Evolutionary conservation across 2,797 vertebrate genomes (phyloP).

Genomic region (Alectoris magna): DNA sequence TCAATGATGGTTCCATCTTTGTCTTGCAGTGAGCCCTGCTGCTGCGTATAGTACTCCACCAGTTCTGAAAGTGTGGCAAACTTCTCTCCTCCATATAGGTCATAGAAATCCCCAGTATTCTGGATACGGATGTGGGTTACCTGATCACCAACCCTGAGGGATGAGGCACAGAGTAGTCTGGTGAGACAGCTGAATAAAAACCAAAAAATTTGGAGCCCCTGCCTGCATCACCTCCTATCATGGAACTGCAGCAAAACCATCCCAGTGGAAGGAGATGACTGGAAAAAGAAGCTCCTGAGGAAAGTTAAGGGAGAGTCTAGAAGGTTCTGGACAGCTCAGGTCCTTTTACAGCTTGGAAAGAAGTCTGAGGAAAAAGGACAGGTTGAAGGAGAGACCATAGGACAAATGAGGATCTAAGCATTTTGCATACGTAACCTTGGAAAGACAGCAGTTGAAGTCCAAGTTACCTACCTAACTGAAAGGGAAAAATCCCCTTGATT

Average conservation of each 20-base stretch:
- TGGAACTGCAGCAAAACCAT: background rate
- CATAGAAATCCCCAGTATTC: constrained; percentile 96
- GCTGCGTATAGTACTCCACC: constrained; percentile 94
- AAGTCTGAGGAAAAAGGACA: background rate
- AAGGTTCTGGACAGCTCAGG: background rate
- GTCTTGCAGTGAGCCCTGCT: constrained; percentile 93
- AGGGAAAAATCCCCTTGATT: constrained; percentile 95
- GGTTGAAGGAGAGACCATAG: background rate
- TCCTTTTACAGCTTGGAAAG: background rate
- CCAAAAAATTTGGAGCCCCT: background rate
- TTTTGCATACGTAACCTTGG: background rate
- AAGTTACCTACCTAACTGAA: constrained; percentile 89
- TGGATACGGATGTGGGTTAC: constrained; percentile 98
- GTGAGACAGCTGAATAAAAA: background rate
- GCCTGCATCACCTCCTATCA: background rate
- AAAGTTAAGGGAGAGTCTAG: background rate
- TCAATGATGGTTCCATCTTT: constrained; percentile 92
- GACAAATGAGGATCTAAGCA: background rate
- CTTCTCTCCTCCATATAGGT: constrained; percentile 97
- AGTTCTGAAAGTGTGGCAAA: constrained; percentile 95
- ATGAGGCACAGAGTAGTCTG: background rate
- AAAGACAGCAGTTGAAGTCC: background rate
- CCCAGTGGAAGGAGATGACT: background rate
- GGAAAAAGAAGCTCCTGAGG: background rate
- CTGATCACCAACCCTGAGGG: constrained; percentile 86